Base-by-base conservation (phyloP, 1,140 invertebrate genomes). In the Caenorhabditis briggsae region DNA sequence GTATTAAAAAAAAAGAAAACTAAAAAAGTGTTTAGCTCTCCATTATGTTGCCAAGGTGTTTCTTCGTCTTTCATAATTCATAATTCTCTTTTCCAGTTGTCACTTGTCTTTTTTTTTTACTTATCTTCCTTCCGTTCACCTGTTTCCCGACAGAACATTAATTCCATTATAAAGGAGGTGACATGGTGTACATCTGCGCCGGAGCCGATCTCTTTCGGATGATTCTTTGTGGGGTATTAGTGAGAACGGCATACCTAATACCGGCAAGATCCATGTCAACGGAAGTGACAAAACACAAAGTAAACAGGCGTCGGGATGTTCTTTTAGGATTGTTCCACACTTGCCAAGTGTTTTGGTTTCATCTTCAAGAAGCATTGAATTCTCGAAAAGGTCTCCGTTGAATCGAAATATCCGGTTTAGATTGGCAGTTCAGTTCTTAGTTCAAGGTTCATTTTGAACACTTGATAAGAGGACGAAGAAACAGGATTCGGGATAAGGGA, bases 131-230 rank as follows among this genome's bases (percentile, higher is more conserved):
- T 25, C 25, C 55, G 11, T 84, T 3, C n/a, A 12, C 5, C n/a
- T 25, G 50, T 53, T 55, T 78, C 61, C 65, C 33, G 61, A 74
- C 61, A 43, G 41, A 70, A 58, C 82, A 83, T 55, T 58, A 64
- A 50, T 64, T 85, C 84, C 41, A 65, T 33, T 84, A 50, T 55
- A 25, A 85, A 85, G 61, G 53, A 53, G 84, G 46, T 85, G 84
- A 58, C n/a, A n/a, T n/a, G n/a, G n/a, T 65, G 53, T 65, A 46
- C 61, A 64, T 65, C 84, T 55, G 48, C 50, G 25, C 20, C 20
- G 65, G 78, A 65, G 65, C n/a, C 25, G n/a, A 74, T 85, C 58
- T 46, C 23, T 78, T 78, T 78, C 2, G 46, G 46, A 14, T n/a
- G 43, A 16, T 64, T 41, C 11, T 46, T 46, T 70, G 23, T 41